These are phyloP conservation scores for Tetropium fuscum DNA, from an alignment of 2,888 invertebrate genomes.

Conservation along the genomic window DNA sequence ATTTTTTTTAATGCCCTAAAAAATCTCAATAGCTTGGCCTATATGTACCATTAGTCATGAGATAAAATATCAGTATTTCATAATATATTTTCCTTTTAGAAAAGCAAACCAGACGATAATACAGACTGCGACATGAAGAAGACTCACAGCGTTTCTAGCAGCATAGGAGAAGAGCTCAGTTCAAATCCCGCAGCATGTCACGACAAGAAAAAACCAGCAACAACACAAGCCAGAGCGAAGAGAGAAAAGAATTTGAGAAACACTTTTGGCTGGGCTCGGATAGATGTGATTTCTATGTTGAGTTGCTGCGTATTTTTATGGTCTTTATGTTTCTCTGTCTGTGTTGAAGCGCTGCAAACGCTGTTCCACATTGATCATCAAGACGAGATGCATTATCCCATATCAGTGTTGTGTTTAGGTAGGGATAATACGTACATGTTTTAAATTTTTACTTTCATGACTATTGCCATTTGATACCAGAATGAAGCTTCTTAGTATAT, in stretches of 20 bases:
- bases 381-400: conserved; percentile 80
- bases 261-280: conserved; percentile 93
- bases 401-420: conserved; percentile 78
- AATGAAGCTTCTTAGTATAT: too few species aligned
- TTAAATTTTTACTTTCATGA: not conserved
- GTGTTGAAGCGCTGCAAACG: conserved; percentile 86
- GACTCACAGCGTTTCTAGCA: conserved; percentile 32
- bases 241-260: conserved; percentile 79
- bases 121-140: conserved; percentile 30
- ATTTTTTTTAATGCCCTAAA: too few species aligned
- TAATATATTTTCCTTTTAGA: conserved; percentile 55
- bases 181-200: conserved; percentile 35
- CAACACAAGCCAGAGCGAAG: conserved; percentile 52
- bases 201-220: conserved; percentile 42
- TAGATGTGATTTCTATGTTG: conserved; percentile 87
- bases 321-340: conserved; percentile 84
- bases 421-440: too few species aligned
- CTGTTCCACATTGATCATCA: conserved; percentile 80
- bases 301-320: conserved; percentile 85
- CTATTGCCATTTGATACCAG: too few species aligned
- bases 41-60: too few species aligned
- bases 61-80: too few species aligned
- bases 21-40: too few species aligned
- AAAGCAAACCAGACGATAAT: conserved; percentile 37
- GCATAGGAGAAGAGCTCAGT: conserved; percentile 39